phyloP scores from a whole-genome alignment of 2,113 vertebrate genomes.

The Ictalurus furcatus region DNA sequence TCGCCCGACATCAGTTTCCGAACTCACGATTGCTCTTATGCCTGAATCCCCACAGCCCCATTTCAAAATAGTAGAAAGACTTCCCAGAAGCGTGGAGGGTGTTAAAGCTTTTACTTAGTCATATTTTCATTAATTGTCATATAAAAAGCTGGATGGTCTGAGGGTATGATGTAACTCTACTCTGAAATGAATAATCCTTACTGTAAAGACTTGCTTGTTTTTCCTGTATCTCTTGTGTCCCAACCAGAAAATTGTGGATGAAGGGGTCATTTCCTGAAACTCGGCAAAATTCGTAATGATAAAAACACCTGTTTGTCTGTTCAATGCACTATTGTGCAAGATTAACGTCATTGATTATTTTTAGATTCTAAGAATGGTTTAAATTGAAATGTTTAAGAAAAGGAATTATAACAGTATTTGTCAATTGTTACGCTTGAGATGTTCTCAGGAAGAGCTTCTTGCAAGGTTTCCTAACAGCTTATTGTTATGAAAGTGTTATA shows the following conservation, averaged over 20 bases:
- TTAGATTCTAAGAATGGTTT: not conserved
- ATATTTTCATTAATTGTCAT: not conserved
- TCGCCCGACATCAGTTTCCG: not conserved
- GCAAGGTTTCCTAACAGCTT: not conserved
- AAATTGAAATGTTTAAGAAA: not conserved
- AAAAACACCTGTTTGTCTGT: constrained; percentile 2
- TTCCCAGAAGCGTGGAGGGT: not conserved
- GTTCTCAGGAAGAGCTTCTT: not conserved
- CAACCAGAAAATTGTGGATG: constrained; percentile 7
- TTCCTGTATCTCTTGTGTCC: constrained; percentile 8
- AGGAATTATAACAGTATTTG: not conserved
- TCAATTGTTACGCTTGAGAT: not conserved
- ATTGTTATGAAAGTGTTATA: constrained; percentile 23
- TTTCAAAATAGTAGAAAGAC: not conserved
- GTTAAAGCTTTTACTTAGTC: not conserved
- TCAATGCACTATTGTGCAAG: not conserved
- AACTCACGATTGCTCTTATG: not conserved
- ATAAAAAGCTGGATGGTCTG: not conserved
- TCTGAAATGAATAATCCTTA: not conserved
- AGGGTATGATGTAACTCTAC: not conserved
- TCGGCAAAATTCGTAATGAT: constrained; percentile 22
- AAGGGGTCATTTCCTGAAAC: constrained; percentile 18
- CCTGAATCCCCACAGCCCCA: not conserved
- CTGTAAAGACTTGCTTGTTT: not conserved
- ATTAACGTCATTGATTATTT: constrained; percentile 8